A percentile compares a stretch with the other conserved stretches of the same genome.
Evolutionary conservation across 2,888 invertebrate genomes (phyloP).

Genomic region (Aquatica leii): DNA sequence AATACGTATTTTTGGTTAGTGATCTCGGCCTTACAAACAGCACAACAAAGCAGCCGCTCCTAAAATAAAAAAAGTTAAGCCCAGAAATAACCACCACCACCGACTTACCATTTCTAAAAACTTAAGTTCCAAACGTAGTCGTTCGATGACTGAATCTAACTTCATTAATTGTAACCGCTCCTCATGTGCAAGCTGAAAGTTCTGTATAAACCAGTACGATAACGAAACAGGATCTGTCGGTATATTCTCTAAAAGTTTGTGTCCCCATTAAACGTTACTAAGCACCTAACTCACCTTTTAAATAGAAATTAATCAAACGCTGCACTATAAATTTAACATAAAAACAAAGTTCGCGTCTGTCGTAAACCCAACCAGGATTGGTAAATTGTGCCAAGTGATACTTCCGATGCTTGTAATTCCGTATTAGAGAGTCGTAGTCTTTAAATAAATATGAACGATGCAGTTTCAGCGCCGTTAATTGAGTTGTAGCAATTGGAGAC

Average conservation of each 20-base stretch:
- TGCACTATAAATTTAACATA: constrained; percentile 51
- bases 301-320: constrained; percentile 49
- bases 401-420: constrained; percentile 54
- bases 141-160: constrained; percentile 73
- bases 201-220: constrained; percentile 84
- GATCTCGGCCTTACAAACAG: constrained; percentile 65
- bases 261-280: neutral
- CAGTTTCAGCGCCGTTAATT: constrained; percentile 61
- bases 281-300: constrained; percentile 42
- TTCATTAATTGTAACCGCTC: constrained; percentile 70
- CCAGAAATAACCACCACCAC: constrained; percentile 7
- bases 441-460: constrained; percentile 54
- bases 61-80: constrained; percentile 42
- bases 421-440: constrained; percentile 48
- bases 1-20: constrained; percentile 75
- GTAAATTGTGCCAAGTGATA: constrained; percentile 56
- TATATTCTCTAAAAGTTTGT: constrained; percentile 50
- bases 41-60: constrained; percentile 67
- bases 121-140: constrained; percentile 68
- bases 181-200: constrained; percentile 73
- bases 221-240: constrained; percentile 74
- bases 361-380: constrained; percentile 55
- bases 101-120: constrained; percentile 60
- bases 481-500: constrained; percentile 63
- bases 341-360: constrained; percentile 54